These are phyloP conservation scores for Naja naja DNA, from an alignment of 2,113 vertebrate genomes.

Conservation along the genomic window DNA sequence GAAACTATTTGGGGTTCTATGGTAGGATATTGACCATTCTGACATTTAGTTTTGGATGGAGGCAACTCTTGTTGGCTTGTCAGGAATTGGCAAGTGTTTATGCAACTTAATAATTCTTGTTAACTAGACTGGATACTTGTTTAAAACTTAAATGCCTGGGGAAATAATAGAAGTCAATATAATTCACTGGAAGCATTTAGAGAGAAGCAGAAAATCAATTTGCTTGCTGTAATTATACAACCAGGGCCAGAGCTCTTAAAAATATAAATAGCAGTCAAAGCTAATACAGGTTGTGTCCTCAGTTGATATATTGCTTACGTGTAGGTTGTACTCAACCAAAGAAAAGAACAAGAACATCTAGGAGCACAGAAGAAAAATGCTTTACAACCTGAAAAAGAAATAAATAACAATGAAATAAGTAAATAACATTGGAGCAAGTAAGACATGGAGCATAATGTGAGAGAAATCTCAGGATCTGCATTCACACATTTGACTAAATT, in stretches of 20 bases:
- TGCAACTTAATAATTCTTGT: neutral
- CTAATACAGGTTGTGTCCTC: slow-evolving; percentile 14
- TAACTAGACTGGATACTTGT: neutral
- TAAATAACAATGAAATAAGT: neutral
- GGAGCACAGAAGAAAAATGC: neutral
- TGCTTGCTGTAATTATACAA: slow-evolving; percentile 19
- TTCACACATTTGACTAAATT: neutral
- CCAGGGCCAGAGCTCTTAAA: slow-evolving; percentile 23
- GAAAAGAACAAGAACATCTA: slow-evolving; percentile 1
- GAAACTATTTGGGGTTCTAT: neutral
- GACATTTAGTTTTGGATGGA: neutral
- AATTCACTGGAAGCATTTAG: neutral
- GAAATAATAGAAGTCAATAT: slow-evolving; percentile 11
- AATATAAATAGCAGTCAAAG: slow-evolving; percentile 15
- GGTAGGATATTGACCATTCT: neutral
- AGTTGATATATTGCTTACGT: neutral
- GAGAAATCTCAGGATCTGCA: neutral
- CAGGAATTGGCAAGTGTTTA: neutral
- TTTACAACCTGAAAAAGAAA: neutral
- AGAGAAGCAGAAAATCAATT: slow-evolving; percentile 11
- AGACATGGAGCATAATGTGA: neutral
- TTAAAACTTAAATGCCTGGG: neutral
- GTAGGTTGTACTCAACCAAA: neutral
- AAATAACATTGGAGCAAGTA: neutral
- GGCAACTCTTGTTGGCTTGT: neutral